Evolutionary conservation across 2,888 invertebrate species (phyloP), one percentile per base, ranked within the genome.

Genomic region (Zootermopsis nevadensis): DNA sequence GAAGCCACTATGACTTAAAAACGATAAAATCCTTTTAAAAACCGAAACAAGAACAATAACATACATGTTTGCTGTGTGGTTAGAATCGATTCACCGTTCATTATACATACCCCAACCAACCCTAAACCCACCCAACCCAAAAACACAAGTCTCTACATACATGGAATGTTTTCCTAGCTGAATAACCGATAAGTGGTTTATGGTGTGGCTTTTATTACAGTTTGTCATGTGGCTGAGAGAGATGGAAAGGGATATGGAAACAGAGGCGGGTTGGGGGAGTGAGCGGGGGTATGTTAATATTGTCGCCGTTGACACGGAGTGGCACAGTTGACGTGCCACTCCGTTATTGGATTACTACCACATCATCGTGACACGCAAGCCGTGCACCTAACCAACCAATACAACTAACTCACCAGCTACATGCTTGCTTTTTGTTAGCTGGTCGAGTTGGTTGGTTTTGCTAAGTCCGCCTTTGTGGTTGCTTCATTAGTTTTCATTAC

Each of bases 401-500:
- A 24, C 33, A 33, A 30, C 72, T n/a, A 24, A 72, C 30, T 33
- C 1, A 3, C n/a, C n/a, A 22, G 22, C 48, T 48, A 4, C 48
- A 15, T 15, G 48, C 38, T 38, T 38, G 48, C 48, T 48, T 48
- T 48, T 19, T 48, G 48, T 48, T 48, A 48, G 77, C 53, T 38
- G 22, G 30, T n/a, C n/a, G 10, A 27, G 60, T 27, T 60, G 60
- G n/a, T 60, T 48, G 8, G 8, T 48, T 8, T 60, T 60, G 38
- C 77, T 24, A n/a, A 19, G 48, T 48, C 72, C n/a, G 72, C 72
- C 72, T 74, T 60, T 82, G 77, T 76, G 80, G 67, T 76, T 74
- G 79, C 80, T 82, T 82, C 84, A 85, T 83, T 79, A 83, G 80
- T 83, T 83, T 80, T 79, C 83, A 83, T 84, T 84, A 84, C 27